phyloP scores from a whole-genome alignment of 2,797 vertebrate species.

The Aselliscus stoliczkanus region DNA sequence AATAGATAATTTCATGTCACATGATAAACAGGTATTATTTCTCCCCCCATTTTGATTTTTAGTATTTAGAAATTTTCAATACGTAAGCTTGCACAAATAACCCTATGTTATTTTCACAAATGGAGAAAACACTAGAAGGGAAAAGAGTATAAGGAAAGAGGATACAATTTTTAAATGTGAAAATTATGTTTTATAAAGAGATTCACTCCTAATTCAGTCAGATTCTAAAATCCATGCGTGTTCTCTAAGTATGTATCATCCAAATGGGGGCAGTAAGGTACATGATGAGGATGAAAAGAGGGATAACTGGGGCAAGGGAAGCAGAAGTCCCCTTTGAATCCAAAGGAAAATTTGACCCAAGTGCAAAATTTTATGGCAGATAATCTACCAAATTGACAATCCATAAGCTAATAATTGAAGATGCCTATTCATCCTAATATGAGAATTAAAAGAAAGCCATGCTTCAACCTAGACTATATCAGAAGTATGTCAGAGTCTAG shows the following conservation, averaged over 20 bases:
- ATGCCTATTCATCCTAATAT: background rate
- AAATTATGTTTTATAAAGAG: background rate
- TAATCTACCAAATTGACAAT: background rate
- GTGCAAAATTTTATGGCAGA: background rate
- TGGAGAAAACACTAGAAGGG: background rate
- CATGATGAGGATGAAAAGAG: background rate
- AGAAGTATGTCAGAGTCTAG: background rate
- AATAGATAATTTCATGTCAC: constrained; percentile 86
- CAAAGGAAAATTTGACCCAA: background rate
- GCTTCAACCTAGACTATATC: background rate
- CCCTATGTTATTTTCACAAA: background rate
- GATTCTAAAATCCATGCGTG: background rate
- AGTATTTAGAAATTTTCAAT: constrained; percentile 27
- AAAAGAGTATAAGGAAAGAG: background rate
- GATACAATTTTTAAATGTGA: background rate
- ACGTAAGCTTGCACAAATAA: background rate
- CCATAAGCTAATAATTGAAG: background rate
- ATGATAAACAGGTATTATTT: constrained; percentile 85
- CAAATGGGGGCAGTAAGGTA: background rate
- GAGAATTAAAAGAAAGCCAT: background rate
- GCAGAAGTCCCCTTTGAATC: background rate
- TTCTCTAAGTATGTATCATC: background rate
- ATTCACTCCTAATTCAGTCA: background rate
- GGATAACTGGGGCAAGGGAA: background rate
- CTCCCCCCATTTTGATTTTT: background rate